phyloP scores from a whole-genome alignment of 2,888 invertebrate genomes.

The Heliconius aoede region DNA sequence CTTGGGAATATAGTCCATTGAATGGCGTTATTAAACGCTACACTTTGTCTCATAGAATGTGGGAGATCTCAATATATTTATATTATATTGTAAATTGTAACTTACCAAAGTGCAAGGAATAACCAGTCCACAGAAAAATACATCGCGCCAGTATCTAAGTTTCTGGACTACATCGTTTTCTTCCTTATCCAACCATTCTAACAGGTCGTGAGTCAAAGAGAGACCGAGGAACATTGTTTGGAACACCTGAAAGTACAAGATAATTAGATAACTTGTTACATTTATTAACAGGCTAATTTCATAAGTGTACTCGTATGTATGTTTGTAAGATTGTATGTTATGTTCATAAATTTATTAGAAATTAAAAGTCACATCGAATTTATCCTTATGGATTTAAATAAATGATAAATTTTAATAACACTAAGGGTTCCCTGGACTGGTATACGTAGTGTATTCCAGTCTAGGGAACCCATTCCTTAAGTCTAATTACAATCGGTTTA shows the following conservation, averaged over 20 bases:
- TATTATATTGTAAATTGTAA: slow-evolving; percentile 38
- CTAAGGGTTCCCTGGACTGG: too few relatives aligned
- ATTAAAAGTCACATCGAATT: background rate
- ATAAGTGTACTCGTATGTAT: too few relatives aligned
- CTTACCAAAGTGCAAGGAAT: slow-evolving; percentile 70
- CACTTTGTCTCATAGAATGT: background rate
- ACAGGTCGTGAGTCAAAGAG: slow-evolving; percentile 63
- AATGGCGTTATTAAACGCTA: background rate
- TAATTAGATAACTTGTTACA: too few relatives aligned
- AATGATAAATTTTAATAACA: too few relatives aligned
- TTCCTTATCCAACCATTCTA: slow-evolving; percentile 69
- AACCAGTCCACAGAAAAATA: slow-evolving; percentile 66
- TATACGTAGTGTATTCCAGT: too few relatives aligned
- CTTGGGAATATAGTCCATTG: too few relatives aligned
- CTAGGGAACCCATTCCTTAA: too few relatives aligned
- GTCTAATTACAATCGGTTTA: too few relatives aligned
- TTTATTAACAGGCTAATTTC: too few relatives aligned
- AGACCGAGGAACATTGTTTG: slow-evolving; percentile 70
- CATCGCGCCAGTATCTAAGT: slow-evolving; percentile 63
- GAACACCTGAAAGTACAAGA: slow-evolving; percentile 60
- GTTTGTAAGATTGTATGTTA: background rate
- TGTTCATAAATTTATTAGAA: background rate
- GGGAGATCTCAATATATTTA: background rate
- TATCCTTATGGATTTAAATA: too few relatives aligned
- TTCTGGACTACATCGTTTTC: slow-evolving; percentile 56